These are phyloP conservation scores for Agapornis roseicollis DNA, from an alignment of 2,113 vertebrate species.

Conservation along the genomic window DNA sequence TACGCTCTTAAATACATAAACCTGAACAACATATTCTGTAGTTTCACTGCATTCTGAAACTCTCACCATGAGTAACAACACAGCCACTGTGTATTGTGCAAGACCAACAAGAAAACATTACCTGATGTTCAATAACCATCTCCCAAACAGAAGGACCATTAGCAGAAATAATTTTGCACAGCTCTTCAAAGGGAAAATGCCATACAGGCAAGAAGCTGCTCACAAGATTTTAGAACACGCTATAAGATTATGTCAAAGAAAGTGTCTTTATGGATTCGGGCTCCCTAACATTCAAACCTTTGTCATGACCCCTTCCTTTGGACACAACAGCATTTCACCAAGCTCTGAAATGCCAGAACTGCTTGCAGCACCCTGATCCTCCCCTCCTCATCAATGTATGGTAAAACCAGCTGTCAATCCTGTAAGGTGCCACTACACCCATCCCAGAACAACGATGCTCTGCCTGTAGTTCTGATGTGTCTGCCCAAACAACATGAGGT, in stretches of 20 bases:
- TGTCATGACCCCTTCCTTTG: neutral
- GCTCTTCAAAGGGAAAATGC: neutral
- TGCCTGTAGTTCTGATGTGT: neutral
- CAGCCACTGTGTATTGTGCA: neutral
- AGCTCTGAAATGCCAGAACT: neutral
- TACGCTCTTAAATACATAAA: neutral
- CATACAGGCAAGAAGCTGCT: accelerated
- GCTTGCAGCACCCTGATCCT: neutral
- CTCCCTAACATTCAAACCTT: neutral
- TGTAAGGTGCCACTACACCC: neutral
- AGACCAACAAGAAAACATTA: neutral
- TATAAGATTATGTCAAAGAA: neutral
- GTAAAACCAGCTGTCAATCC: neutral
- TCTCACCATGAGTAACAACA: neutral
- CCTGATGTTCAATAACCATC: neutral
- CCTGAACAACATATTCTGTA: neutral
- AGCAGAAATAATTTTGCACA: neutral
- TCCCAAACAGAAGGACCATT: neutral
- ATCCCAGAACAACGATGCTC: neutral
- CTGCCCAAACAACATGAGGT: neutral
- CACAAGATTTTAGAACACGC: neutral
- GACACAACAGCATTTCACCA: neutral
- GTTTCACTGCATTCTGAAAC: neutral
- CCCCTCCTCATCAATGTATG: neutral
- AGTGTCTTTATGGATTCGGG: neutral